Percentiles rank a stretch among this genome's conserved stretches.
Conservation (phyloP, 2,113 vertebrate genomes). For the Phylloscopus whistleri region DNA sequence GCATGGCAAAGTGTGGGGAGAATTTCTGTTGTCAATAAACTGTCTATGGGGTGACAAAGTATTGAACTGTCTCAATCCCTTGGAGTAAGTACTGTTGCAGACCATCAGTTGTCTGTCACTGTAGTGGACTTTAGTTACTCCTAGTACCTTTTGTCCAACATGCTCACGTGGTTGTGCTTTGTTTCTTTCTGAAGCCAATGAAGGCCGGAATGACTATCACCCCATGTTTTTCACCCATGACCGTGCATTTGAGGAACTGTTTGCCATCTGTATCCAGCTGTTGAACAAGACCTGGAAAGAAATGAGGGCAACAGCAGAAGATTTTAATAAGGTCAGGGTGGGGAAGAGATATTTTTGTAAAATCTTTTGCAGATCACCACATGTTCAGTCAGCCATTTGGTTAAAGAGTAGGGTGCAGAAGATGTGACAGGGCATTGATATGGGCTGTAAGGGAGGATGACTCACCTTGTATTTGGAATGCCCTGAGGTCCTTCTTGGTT, state of each 20-base stretch:
- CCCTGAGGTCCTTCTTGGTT: background rate
- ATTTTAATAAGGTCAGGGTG: constrained; percentile 92
- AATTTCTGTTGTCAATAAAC: background rate
- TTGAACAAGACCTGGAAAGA: constrained; percentile 99
- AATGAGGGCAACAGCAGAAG: constrained; percentile 96
- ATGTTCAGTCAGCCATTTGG: background rate
- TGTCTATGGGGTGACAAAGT: background rate
- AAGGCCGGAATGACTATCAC: constrained; percentile 96
- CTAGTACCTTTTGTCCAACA: background rate
- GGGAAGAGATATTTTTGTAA: background rate
- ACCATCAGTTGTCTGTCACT: background rate
- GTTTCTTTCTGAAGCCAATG: constrained; percentile 80
- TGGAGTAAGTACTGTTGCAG: background rate
- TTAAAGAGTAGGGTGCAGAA: background rate
- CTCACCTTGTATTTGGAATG: background rate
- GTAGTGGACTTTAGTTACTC: background rate
- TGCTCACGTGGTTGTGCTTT: background rate
- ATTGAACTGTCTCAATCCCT: background rate
- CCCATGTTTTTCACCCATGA: constrained; percentile 99
- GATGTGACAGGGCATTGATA: background rate
- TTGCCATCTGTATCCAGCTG: constrained; percentile 95
- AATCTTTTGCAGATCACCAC: background rate
- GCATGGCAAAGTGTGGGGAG: background rate
- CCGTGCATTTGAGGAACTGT: constrained; percentile 95
- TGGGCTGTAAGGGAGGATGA: background rate